phyloP scores from a whole-genome alignment of 2,113 vertebrate genomes.

The Erinaceus europaeus region DNA sequence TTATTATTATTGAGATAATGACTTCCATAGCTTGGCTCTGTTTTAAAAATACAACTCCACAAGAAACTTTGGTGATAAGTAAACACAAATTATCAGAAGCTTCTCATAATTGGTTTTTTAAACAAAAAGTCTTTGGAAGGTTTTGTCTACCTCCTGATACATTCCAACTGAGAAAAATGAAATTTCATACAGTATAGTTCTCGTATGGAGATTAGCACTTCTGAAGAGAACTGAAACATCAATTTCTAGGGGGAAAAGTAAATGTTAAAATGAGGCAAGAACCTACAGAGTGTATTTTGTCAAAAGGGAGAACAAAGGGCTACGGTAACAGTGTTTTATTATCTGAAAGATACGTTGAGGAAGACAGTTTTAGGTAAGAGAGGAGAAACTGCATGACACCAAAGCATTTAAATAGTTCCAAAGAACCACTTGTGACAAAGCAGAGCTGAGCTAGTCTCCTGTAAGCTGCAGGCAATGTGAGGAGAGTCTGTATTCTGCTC shows the following conservation, averaged over 20 bases:
- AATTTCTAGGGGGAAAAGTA: constrained; percentile 44
- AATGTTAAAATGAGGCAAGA: constrained; percentile 54
- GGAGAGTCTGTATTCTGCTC: not conserved
- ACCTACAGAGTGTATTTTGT: constrained; percentile 52
- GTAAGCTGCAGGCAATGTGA: constrained; percentile 41
- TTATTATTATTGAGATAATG: constrained; percentile 15
- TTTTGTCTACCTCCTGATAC: constrained; percentile 42
- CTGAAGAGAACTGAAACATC: constrained; percentile 59
- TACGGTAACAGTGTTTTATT: constrained; percentile 37
- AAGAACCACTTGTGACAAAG: constrained; percentile 37
- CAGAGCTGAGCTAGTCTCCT: not conserved
- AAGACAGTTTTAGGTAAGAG: constrained; percentile 30
- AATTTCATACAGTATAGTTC: constrained; percentile 2
- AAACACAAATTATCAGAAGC: not conserved
- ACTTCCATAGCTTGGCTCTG: constrained; percentile 30
- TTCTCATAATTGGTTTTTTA: constrained; percentile 14
- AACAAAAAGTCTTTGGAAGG: constrained; percentile 52
- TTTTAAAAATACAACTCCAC: constrained; percentile 8
- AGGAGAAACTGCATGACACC: not conserved
- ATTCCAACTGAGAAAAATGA: not conserved
- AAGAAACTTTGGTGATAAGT: constrained; percentile 29
- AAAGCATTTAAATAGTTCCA: constrained; percentile 57
- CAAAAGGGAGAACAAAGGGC: constrained; percentile 64
- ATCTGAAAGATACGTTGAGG: constrained; percentile 60
- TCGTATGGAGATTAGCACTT: constrained; percentile 58